Percentiles rank a stretch among this genome's conserved stretches.
Conservation (phyloP, 2,888 invertebrate genomes). For the Sclerodermus sp. region DNA sequence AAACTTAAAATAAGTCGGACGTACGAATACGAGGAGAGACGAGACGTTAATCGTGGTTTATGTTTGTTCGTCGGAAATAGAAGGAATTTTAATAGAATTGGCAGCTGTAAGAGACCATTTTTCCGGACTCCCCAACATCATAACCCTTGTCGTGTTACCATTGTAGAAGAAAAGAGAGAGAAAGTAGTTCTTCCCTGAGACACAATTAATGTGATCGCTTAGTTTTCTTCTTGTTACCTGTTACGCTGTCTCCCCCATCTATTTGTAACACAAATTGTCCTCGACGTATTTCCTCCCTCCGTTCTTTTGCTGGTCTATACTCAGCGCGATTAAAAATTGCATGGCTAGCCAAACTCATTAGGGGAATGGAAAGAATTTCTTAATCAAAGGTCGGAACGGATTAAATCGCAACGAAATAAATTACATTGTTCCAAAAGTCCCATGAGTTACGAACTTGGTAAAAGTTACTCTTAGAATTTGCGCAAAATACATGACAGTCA, state of each 20-base stretch:
- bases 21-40: no score
- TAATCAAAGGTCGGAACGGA: slow-evolving; percentile 15
- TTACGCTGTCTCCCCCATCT: slow-evolving; percentile 27
- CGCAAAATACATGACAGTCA: background rate
- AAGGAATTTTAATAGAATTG: no score
- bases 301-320: slow-evolving; percentile 10
- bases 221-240: slow-evolving; percentile 44
- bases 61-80: no score
- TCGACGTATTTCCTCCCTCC: slow-evolving; percentile 21
- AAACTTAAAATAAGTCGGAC: no score
- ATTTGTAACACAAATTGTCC: slow-evolving; percentile 40
- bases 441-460: no score
- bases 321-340: slow-evolving; percentile 31
- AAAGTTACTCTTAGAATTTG: background rate
- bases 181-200: slow-evolving; percentile 17
- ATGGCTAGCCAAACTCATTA: slow-evolving; percentile 17
- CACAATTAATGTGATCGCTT: slow-evolving; percentile 44
- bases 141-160: no score
- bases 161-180: slow-evolving; percentile 4
- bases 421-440: background rate
- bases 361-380: slow-evolving; percentile 9
- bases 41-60: no score
- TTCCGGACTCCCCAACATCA: no score
- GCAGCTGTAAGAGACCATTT: no score
- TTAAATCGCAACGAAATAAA: background rate